Evolutionary conservation across 2,797 vertebrate genomes (phyloP).

Genomic region (Pantherophis alleghaniensis): DNA sequence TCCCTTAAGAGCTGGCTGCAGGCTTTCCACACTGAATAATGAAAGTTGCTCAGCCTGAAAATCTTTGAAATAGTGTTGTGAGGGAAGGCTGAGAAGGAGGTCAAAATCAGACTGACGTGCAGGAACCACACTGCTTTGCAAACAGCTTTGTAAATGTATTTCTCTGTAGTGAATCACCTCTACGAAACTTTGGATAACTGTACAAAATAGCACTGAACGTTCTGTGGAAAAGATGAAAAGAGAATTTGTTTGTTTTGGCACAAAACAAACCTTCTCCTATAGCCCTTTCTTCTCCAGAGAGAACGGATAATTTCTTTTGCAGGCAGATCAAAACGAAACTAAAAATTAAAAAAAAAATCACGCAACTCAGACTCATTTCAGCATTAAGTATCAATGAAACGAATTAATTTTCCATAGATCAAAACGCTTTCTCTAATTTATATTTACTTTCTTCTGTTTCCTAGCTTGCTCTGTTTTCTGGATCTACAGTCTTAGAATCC

Average conservation of each 20-base stretch:
- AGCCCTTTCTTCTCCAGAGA: background rate
- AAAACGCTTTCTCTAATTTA: background rate
- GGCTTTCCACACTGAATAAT: background rate
- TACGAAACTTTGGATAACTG: background rate
- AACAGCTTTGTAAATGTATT: background rate
- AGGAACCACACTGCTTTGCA: background rate
- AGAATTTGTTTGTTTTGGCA: background rate
- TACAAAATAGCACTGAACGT: background rate
- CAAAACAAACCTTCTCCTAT: background rate
- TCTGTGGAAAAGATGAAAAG: background rate
- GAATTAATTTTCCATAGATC: background rate
- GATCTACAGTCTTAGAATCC: background rate
- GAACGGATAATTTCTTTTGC: background rate
- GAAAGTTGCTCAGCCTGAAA: background rate
- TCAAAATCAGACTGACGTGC: background rate
- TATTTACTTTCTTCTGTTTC: background rate
- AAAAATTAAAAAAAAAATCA: background rate
- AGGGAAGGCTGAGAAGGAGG: background rate
- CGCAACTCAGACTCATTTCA: background rate
- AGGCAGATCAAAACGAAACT: background rate
- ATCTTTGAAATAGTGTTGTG: background rate
- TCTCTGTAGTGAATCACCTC: background rate
- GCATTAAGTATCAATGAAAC: background rate
- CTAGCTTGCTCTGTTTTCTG: background rate
- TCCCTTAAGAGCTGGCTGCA: background rate